Base-by-base conservation (phyloP, 2,113 vertebrate genomes). In the Blennius ocellaris region DNA sequence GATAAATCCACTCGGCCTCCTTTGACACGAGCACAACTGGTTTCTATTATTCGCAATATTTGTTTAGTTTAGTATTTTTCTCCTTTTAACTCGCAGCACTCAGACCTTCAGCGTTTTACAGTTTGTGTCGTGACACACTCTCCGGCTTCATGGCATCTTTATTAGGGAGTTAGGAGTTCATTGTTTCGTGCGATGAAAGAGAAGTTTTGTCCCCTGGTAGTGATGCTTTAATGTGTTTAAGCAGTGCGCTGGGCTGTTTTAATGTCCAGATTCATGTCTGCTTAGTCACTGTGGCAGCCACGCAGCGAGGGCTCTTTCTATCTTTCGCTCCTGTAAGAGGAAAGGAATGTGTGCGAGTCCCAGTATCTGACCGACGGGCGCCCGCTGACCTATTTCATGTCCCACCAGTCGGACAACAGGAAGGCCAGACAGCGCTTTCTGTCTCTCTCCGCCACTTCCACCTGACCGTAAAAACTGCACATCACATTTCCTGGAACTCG, bases 381-480 rank as follows among this genome's bases (percentile, higher is more conserved):
- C 72, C 79, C 72, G 76, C 78, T 89, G 84, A 87, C 80, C 84
- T 74, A 59, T 54, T 87, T 80, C 69, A 69, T 71, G 59, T 67
- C 81, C 54, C 68, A 56, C 64, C 79, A 51, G 37, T 76, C 15
- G 66, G 83, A 87, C 83, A 90, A 90, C 89, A 90, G 92, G 90
- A 94, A 92, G 79, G 48, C 64, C 71, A 74, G 37, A 63, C 76
- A 55, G 38, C 3, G 36, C 72, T 82, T 71, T 89, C 56, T 74
- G 41, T 74, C 64, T 76, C n/a, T 73, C 50, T 39, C 73, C 68
- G 57, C 53, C 53, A 61, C 62, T 78, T 87, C 73, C 87, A 87
- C 85, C 76, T 87, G 64, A 70, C 54, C 81, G 85, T 68, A 88
- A 90, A 92, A 30, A 89, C 54, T 67, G 41, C 66, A 54, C 49